Evolutionary conservation across 1,140 invertebrate species (phyloP).

Genomic region (Drosophila simulans): DNA sequence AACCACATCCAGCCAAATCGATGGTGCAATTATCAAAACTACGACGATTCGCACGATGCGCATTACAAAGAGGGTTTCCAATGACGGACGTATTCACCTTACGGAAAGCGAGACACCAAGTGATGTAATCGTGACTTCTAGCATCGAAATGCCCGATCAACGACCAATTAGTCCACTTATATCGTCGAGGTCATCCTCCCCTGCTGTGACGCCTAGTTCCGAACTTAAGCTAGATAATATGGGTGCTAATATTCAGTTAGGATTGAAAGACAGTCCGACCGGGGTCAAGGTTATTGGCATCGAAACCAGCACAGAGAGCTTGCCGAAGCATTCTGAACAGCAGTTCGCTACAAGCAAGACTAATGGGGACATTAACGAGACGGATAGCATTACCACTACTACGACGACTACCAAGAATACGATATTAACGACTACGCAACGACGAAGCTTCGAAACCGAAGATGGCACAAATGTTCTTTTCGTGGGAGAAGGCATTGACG

Average conservation of each 20-base stretch:
- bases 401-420: constrained; percentile 71
- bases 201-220: constrained; percentile 49
- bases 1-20: constrained; percentile 76
- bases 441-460: constrained; percentile 80
- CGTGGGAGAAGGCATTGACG: constrained; percentile 79
- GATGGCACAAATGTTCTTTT: constrained; percentile 82
- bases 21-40: constrained; percentile 82
- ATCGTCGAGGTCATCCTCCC: constrained; percentile 40
- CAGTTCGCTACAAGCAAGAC: constrained; percentile 14
- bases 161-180: constrained; percentile 60
- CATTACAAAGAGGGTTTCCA: constrained; percentile 75
- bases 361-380: constrained; percentile 47
- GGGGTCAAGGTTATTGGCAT: constrained; percentile 72
- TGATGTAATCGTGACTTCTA: constrained; percentile 76
- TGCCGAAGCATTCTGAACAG: constrained; percentile 39
- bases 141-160: constrained; percentile 81
- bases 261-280: constrained; percentile 47
- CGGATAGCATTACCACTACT: constrained; percentile 61
- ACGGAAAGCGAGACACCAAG: constrained; percentile 71
- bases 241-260: constrained; percentile 56
- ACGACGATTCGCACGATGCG: constrained; percentile 82
- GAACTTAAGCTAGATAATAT: constrained; percentile 41
- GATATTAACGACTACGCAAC: constrained; percentile 70
- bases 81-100: constrained; percentile 77
- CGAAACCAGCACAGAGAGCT: constrained; percentile 56